These are phyloP conservation scores for Fratercula arctica DNA, from an alignment of 2,797 vertebrate species.

Conservation along the genomic window DNA sequence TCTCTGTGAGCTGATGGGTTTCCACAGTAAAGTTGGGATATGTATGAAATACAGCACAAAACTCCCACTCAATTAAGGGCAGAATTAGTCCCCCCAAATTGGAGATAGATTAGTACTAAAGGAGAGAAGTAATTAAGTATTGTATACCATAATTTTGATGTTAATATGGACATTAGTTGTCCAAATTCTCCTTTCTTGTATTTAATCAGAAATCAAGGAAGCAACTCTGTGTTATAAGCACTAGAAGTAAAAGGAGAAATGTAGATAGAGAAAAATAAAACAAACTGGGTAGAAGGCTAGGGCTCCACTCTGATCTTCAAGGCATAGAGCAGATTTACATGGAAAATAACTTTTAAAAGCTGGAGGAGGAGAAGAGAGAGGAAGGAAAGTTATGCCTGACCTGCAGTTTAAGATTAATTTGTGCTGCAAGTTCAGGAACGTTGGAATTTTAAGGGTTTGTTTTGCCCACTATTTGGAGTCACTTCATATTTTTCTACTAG, in stretches of 20 bases:
- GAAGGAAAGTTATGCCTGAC: neutral
- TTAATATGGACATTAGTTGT: neutral
- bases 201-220: neutral
- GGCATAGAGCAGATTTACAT: neutral
- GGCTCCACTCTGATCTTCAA: neutral
- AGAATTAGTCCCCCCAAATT: neutral
- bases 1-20: neutral
- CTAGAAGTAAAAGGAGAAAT: neutral
- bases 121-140: neutral
- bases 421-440: neutral
- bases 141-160: neutral
- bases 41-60: neutral
- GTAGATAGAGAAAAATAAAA: neutral
- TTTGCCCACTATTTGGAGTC: neutral
- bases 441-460: neutral
- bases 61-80: neutral
- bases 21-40: neutral
- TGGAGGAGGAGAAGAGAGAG: neutral
- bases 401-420: neutral
- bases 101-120: neutral
- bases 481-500: constrained; percentile 7
- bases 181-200: neutral
- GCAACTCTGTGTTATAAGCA: neutral
- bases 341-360: neutral
- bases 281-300: neutral